Base-by-base conservation (phyloP, 1,140 invertebrate genomes). In the Contarinia nasturtii region DNA sequence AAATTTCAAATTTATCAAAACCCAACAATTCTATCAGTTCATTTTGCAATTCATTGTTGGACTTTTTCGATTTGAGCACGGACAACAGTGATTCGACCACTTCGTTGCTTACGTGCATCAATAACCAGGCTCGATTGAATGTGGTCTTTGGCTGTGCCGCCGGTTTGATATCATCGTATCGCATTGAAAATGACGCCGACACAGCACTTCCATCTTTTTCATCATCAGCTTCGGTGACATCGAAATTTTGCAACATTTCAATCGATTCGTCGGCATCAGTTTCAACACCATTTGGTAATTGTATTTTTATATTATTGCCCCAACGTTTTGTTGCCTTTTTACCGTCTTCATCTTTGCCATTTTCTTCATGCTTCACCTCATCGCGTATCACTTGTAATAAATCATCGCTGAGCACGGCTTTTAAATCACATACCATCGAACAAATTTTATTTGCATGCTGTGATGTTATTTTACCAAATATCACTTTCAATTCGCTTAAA, bases 11-110 rank as follows among this genome's bases (percentile, higher is more conserved):
- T 53, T 85, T 69, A 54, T 92, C 85, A 66, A 82, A 90, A 7
- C 91, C 87, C 47, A 86, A 68, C 17, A 93, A 63, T 53, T 94
- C 89, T 66, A 93, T 82, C 7, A 96, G 63, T 62, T 90, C 86
- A 67, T 82, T 85, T 59, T 92, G 82, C 48, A 90, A 61, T 57
- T 84, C 81, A 55, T 84, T 77, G 57, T 78, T 74, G 36, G 68
- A 70, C 54, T 71, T 71, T 40, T 71, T 68, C 1, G 82, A 76
- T 49, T 75, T 70, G 1, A 82, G 57, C 14, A 76, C 70, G 4
- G 68, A 66, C 2, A 77, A 63, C 4, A 86, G 66, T 2, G 72
- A 70, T 36, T 69, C 67, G 5, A 71, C 54, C 44, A 85, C 71
- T 45, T 81, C 70, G 2, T 72, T 67, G 54, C 73, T 73, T 5